These are phyloP conservation scores for Clistopyga incitator DNA, from an alignment of 2,888 invertebrate species.

Conservation along the genomic window DNA sequence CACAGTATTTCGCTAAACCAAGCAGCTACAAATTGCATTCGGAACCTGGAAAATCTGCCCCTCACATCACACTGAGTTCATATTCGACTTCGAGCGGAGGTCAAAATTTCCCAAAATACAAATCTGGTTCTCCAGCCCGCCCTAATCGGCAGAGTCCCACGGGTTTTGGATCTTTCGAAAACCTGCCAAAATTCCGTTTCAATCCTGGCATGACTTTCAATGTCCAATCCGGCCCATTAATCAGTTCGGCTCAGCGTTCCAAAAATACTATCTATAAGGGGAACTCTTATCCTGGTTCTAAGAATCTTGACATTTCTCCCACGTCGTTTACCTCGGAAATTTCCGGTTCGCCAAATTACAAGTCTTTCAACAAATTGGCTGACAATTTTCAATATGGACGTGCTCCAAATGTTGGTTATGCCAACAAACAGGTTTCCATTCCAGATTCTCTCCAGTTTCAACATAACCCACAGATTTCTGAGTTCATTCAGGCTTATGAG, in stretches of 20 bases:
- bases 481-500: slow-evolving; percentile 70
- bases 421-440: slow-evolving; percentile 69
- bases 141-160: slow-evolving; percentile 18
- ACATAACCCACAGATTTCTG: slow-evolving; percentile 65
- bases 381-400: slow-evolving; percentile 20
- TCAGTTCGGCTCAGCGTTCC: slow-evolving; percentile 2
- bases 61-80: slow-evolving; percentile 6
- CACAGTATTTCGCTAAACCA: slow-evolving; percentile 34
- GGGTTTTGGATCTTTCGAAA: not conserved
- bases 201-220: slow-evolving; percentile 20
- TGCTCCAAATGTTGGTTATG: not conserved
- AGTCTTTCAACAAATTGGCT: slow-evolving; percentile 43
- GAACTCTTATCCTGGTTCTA: not conserved
- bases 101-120: slow-evolving; percentile 48
- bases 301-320: slow-evolving; percentile 41
- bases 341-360: slow-evolving; percentile 38
- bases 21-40: slow-evolving; percentile 42
- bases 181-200: slow-evolving; percentile 22
- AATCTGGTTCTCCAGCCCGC: slow-evolving; percentile 26
- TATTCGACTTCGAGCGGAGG: not conserved
- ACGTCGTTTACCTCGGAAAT: slow-evolving; percentile 20
- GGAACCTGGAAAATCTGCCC: slow-evolving; percentile 19
- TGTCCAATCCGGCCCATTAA: not conserved
- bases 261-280: not conserved
- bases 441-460: slow-evolving; percentile 72